phyloP scores from a whole-genome alignment of 2,797 vertebrate species.

The Siniperca obscura region DNA sequence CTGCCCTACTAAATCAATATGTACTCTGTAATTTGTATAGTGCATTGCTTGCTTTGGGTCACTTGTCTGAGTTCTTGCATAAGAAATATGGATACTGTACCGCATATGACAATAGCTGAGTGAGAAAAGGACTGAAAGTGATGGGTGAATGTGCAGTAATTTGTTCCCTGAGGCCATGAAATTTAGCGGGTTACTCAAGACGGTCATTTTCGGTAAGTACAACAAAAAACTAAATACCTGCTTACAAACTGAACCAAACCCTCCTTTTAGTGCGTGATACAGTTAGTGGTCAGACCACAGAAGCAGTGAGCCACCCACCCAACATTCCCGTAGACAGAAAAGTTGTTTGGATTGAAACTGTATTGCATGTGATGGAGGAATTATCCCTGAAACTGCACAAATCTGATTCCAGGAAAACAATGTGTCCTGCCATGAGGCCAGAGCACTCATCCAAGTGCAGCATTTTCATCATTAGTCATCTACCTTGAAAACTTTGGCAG shows the following conservation, averaged over 20 bases:
- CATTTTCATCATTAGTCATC: constrained; percentile 41
- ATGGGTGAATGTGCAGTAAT: constrained; percentile 8
- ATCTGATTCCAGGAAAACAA: constrained; percentile 68
- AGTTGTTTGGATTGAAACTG: constrained; percentile 60
- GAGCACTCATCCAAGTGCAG: constrained; percentile 51
- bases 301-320: constrained; percentile 53
- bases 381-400: constrained; percentile 60
- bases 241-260: constrained; percentile 42
- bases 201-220: constrained; percentile 51
- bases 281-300: constrained; percentile 67
- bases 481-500: not conserved
- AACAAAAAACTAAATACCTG: constrained; percentile 48
- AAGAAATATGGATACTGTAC: not conserved
- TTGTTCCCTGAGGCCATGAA: constrained; percentile 14
- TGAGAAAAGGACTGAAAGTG: constrained; percentile 7
- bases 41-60: not conserved
- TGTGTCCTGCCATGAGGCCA: constrained; percentile 37
- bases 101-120: not conserved
- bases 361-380: constrained; percentile 69
- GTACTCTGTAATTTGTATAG: constrained; percentile 1
- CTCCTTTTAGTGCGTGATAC: constrained; percentile 60
- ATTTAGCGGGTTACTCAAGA: constrained; percentile 34
- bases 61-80: not conserved
- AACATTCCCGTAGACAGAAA: constrained; percentile 41
- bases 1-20: not conserved